Conservation (phyloP, 2,888 invertebrate species). For the Pogonocherus hispidulus region DNA sequence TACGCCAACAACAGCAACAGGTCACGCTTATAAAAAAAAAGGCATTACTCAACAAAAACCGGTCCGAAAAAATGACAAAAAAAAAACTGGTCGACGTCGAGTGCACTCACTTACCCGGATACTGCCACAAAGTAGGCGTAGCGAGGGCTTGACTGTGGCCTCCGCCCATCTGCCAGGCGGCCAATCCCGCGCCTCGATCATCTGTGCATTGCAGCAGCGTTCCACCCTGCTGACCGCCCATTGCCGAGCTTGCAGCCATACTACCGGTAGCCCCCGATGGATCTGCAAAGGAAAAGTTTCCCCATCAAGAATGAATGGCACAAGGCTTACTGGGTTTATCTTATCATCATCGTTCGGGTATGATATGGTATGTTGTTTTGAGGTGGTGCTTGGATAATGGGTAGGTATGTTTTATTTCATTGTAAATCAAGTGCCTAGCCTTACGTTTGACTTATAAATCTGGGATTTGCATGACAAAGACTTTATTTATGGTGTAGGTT, state of each 20-base stretch:
- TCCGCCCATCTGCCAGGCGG: constrained; percentile 71
- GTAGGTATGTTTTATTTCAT: constrained; percentile 32
- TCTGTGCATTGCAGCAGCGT: constrained; percentile 77
- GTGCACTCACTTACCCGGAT: constrained; percentile 78
- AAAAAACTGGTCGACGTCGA: constrained; percentile 35
- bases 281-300: constrained; percentile 50
- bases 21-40: constrained; percentile 50
- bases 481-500: constrained; percentile 31
- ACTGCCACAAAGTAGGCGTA: constrained; percentile 85
- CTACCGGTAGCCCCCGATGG: constrained; percentile 65
- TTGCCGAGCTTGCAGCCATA: constrained; percentile 78
- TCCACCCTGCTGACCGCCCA: constrained; percentile 72
- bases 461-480: constrained; percentile 33
- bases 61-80: constrained; percentile 50
- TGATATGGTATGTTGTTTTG: constrained; percentile 25
- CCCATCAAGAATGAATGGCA: constrained; percentile 7
- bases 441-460: constrained; percentile 32
- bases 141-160: constrained; percentile 73
- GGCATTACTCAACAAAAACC: constrained; percentile 54
- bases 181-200: constrained; percentile 73
- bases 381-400: constrained; percentile 14
- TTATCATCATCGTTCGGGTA: constrained; percentile 18
- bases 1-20: constrained; percentile 44
- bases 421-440: constrained; percentile 36
- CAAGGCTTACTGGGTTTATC: constrained; percentile 23